phyloP scores from a whole-genome alignment of 2,888 invertebrate genomes.

The Luperina nickerlii region DNA sequence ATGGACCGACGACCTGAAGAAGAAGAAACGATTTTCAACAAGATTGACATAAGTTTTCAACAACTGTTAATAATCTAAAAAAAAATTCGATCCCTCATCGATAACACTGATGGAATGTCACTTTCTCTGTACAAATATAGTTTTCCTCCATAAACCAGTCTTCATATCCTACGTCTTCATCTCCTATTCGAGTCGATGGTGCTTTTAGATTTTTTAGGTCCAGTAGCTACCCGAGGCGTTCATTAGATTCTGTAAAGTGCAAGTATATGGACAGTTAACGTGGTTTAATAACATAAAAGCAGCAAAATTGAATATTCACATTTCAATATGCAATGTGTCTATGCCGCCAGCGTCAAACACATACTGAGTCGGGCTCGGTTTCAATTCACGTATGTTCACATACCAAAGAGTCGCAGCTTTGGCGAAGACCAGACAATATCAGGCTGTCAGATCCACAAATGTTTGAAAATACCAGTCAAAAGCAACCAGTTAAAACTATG shows the following conservation, averaged over 20 bases:
- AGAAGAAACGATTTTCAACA: background rate
- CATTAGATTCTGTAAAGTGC: background rate
- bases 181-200: background rate
- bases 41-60: background rate
- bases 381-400: constrained; percentile 8
- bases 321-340: background rate
- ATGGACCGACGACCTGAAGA: too few relatives aligned
- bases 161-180: background rate
- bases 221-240: background rate
- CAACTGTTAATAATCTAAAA: background rate
- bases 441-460: background rate
- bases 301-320: background rate
- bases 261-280: background rate
- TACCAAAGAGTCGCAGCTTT: background rate
- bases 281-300: background rate
- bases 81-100: background rate
- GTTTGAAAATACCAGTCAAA: background rate
- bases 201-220: background rate
- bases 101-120: background rate
- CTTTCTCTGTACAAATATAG: background rate
- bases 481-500: background rate
- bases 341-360: background rate
- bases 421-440: background rate
- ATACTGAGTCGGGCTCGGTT: background rate
- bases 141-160: too few relatives aligned